These are phyloP conservation scores for Heliconius erato DNA, from an alignment of 2,888 invertebrate genomes.

Conservation along the genomic window DNA sequence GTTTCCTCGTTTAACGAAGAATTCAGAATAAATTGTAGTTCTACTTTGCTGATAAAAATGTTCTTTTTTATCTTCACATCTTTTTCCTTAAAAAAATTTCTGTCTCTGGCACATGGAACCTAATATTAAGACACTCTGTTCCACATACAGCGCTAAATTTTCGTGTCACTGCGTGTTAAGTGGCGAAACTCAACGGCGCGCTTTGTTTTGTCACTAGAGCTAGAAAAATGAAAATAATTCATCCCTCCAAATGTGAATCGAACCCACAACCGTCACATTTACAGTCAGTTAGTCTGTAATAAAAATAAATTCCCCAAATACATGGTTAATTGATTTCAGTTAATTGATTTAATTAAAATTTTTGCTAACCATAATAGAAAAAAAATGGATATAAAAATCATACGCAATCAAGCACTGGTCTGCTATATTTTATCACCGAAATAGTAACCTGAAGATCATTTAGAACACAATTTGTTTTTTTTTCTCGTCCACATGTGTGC, in stretches of 20 bases:
- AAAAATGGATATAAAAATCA: not conserved
- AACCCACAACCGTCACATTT: no score
- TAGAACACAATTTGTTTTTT: conserved; percentile 49
- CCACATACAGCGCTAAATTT: no score
- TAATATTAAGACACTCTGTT: no score
- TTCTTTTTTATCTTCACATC: no score
- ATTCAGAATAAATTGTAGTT: not conserved
- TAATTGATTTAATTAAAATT: no score
- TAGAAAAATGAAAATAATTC: no score
- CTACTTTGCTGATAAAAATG: no score
- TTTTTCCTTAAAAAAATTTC: no score
- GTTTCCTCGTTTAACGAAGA: conserved; percentile 19
- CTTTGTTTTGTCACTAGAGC: not conserved
- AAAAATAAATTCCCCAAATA: not conserved
- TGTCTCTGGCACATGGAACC: no score
- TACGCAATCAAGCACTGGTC: conserved; percentile 4
- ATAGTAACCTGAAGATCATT: conserved; percentile 47
- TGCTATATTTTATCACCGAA: conserved; percentile 35
- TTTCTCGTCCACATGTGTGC: conserved; percentile 62
- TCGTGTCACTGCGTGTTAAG: no score
- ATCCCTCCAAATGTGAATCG: no score
- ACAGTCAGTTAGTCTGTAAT: not conserved
- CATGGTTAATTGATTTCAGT: not conserved
- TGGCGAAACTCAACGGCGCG: not conserved
- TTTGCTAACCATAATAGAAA: not conserved